phyloP scores from a whole-genome alignment of 2,797 vertebrate species.

The Tapera naevia region DNA sequence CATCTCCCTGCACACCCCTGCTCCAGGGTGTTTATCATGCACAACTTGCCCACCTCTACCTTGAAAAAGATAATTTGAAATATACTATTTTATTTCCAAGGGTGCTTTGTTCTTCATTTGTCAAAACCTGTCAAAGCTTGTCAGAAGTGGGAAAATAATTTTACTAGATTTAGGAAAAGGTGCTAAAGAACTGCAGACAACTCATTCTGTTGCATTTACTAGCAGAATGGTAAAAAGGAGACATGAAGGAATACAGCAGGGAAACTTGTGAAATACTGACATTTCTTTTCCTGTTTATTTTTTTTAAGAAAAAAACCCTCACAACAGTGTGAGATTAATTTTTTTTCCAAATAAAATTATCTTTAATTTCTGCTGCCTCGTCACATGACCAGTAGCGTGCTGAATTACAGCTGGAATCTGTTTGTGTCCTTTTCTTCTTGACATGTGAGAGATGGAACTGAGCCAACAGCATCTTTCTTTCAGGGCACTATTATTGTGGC shows the following conservation, averaged over 20 bases:
- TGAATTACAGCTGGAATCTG: background rate
- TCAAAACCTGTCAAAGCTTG: background rate
- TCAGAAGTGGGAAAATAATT: background rate
- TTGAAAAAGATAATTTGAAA: background rate
- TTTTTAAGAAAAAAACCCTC: background rate
- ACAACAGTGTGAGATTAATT: background rate
- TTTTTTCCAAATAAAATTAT: background rate
- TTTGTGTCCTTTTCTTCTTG: background rate
- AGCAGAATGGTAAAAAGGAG: background rate
- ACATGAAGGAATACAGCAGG: background rate
- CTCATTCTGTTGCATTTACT: background rate
- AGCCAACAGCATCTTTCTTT: background rate
- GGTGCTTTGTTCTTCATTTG: background rate
- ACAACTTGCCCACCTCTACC: background rate
- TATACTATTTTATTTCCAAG: background rate
- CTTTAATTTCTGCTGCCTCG: background rate
- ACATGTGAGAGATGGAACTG: background rate
- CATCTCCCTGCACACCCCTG: background rate
- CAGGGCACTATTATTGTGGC: constrained; percentile 61
- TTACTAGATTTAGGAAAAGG: background rate
- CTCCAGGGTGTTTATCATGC: background rate
- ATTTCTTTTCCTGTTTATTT: background rate
- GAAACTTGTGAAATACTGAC: background rate
- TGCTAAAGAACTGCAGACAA: background rate
- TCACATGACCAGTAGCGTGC: rapidly evolving